Evolutionary conservation across 23 tunicate genomes (phyloP).

Genomic region (Halocynthia roretzi): DNA sequence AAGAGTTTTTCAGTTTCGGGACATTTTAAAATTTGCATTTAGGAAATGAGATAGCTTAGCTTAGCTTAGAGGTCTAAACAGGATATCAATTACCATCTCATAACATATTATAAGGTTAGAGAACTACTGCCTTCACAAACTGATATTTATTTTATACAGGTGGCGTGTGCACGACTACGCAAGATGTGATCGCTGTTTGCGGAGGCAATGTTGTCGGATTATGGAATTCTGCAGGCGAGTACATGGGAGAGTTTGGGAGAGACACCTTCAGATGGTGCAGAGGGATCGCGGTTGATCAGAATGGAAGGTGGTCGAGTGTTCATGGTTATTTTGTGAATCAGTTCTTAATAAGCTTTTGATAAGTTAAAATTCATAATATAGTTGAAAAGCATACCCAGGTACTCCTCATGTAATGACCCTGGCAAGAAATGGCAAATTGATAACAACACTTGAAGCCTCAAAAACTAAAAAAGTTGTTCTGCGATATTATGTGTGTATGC

Average conservation of each 20-base stretch:
- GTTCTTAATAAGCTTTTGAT: not conserved
- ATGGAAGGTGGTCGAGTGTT: constrained; percentile 4
- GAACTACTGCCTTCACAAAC: too few species aligned
- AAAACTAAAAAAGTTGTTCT: too few species aligned
- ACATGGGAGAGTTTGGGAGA: constrained; percentile 35
- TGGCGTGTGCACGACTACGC: constrained; percentile 19
- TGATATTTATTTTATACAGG: not conserved
- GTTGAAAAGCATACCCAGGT: not conserved
- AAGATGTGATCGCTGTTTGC: constrained; percentile 30
- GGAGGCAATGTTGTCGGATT: constrained; percentile 41
- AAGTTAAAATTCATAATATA: not conserved
- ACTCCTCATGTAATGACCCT: not conserved
- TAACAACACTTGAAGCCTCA: not conserved
- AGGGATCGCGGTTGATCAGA: constrained; percentile 36
- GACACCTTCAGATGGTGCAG: constrained; percentile 46
- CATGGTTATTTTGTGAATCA: too few species aligned
- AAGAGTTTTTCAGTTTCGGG: too few species aligned
- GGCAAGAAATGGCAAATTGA: not conserved
- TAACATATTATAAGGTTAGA: too few species aligned
- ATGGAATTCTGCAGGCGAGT: constrained; percentile 30
- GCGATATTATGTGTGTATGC: too few species aligned
- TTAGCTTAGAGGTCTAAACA: too few species aligned
- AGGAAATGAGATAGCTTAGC: too few species aligned
- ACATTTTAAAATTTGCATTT: too few species aligned
- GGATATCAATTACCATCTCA: too few species aligned